These are phyloP conservation scores for Microtus oregoni DNA, from an alignment of 2,113 vertebrate genomes.

Conservation along the genomic window DNA sequence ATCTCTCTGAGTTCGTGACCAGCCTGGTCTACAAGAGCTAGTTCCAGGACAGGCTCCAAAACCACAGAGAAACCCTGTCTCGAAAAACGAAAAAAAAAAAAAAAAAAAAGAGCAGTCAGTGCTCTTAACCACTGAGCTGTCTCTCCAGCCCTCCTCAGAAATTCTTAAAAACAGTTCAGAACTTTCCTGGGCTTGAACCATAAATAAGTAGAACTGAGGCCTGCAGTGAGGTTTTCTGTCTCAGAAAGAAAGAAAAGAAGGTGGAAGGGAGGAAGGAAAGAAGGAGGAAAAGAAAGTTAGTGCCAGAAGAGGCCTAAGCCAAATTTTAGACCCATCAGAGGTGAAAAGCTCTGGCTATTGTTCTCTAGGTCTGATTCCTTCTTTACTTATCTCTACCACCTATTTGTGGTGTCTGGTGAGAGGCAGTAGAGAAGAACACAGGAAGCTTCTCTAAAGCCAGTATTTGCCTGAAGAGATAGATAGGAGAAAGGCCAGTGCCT, in stretches of 20 bases:
- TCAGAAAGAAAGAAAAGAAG: too few relatives aligned
- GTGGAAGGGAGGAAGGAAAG: too few relatives aligned
- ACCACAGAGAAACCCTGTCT: too few relatives aligned
- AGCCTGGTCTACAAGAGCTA: too few relatives aligned
- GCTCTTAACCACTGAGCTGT: too few relatives aligned
- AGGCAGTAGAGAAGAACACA: neutral
- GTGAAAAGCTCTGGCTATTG: neutral
- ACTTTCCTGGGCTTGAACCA: neutral
- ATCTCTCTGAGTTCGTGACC: too few relatives aligned
- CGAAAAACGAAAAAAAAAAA: too few relatives aligned
- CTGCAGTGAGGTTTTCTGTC: neutral
- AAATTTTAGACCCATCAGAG: constrained; percentile 16
- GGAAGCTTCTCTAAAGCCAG: neutral
- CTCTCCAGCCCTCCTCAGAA: neutral
- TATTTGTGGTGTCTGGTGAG: constrained; percentile 20
- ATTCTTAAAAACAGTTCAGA: neutral
- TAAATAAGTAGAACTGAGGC: neutral
- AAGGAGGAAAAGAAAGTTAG: neutral
- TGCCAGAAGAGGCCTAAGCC: neutral
- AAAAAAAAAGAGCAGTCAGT: too few relatives aligned
- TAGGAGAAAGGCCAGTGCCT: neutral
- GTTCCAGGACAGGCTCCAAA: too few relatives aligned
- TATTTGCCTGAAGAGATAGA: neutral
- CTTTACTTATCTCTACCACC: neutral
- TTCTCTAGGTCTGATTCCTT: constrained; percentile 24